Base-by-base conservation (phyloP, 2,888 invertebrate species). In the Caenorhabditis sp. region DNA sequence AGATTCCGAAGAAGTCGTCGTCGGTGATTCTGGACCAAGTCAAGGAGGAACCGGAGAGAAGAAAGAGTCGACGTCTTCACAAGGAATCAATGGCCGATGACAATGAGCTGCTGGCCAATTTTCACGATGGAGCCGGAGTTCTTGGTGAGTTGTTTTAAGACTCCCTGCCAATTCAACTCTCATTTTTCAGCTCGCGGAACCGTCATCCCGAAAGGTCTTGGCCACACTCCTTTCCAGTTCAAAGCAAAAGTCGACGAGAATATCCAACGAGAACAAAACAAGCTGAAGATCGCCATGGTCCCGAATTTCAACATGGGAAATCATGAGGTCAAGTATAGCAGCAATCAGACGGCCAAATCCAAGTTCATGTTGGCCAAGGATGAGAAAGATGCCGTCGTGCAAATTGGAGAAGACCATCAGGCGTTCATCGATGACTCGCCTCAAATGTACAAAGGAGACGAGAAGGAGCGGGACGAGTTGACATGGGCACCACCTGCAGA, bases 221-320 rank as follows among this genome's bases (percentile, higher is more conserved):
- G 22, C 3, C 41, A 73, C 44, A 51, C 49, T 19, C 49, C 49
- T 12, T 49, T 49, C 22, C 19, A 22, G 19, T 19, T 49, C 49
- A 49, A 49, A 19, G 22, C 7, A 19, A 49, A 49, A 22, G 49
- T 49, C 19, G 6, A 5, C 12, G 49, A 7, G 1, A 49, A 22
- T 19, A 19, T 49, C 3, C 12, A 31, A 7, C 22, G 47, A 3
- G 47, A 47, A 24, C 26, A 64, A 7, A 22, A 64, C 54, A n/a
- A 19, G 7, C 35, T 79, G 38, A 51, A 44, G 16, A 79, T 79
- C 63, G 72, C 70, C 28, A 79, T 79, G 79, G 28, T 44, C 19
- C 59, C 47, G 0, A 26, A 26, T 12, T 70, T 44, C 28, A 56
- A 14, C 14, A 28, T n/a, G n/a, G n/a, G n/a, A n/a, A n/a, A 28